These are phyloP conservation scores for Wiebesia pumilae DNA, from an alignment of 1,140 invertebrate genomes.

Conservation along the genomic window DNA sequence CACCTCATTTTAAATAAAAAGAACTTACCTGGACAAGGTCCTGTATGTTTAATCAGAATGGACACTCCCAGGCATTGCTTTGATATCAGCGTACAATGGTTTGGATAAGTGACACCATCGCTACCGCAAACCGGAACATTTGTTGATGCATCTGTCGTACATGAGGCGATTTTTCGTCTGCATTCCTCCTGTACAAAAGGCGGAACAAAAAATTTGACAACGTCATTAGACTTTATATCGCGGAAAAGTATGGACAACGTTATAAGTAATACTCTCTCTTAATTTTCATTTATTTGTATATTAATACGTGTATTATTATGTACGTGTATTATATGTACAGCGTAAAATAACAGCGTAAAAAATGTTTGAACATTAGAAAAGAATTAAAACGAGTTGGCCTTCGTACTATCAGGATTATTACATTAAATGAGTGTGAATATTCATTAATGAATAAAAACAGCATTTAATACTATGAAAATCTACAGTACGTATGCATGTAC, in stretches of 20 bases:
- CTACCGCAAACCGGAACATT: constrained; percentile 84
- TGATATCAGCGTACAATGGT: constrained; percentile 83
- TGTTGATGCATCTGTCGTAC: constrained; percentile 61
- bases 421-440: background rate
- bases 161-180: constrained; percentile 70
- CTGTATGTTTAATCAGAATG: constrained; percentile 82
- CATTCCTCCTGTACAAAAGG: constrained; percentile 70
- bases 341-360: too few species aligned
- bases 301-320: too few species aligned
- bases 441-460: background rate
- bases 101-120: constrained; percentile 86
- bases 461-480: background rate
- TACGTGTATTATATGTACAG: too few species aligned
- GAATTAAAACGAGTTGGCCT: too few species aligned
- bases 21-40: constrained; percentile 81
- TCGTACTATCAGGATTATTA: too few species aligned
- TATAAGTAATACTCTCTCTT: too few species aligned
- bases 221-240: background rate
- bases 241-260: background rate
- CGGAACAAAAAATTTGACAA: background rate
- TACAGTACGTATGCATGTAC: background rate
- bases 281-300: too few species aligned
- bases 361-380: too few species aligned
- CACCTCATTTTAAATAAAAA: constrained; percentile 16
- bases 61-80: constrained; percentile 83